A percentile compares a stretch with the other conserved stretches of the same genome.
Conservation (phyloP, 1,140 invertebrate species). For the Lepidurus arcticus region DNA sequence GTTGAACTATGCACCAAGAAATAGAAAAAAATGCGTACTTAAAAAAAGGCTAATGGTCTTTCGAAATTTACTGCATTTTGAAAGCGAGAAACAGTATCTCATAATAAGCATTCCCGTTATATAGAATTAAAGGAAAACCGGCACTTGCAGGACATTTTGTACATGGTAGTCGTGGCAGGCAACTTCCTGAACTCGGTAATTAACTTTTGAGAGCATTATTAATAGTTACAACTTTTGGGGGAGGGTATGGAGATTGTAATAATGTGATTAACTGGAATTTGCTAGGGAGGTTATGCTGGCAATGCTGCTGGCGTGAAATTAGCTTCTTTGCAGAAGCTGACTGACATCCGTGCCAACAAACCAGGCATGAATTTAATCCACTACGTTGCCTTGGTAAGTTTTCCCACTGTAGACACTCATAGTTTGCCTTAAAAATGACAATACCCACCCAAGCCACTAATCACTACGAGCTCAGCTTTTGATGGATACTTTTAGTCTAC, state of each 20-base stretch:
- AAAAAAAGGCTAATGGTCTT: conserved; percentile 27
- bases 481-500: not conserved
- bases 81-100: not conserved
- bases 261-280: conserved; percentile 44
- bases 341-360: conserved; percentile 92
- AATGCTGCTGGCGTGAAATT: conserved; percentile 94
- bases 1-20: not conserved
- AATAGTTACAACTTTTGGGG: not conserved
- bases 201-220: not conserved
- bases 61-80: conserved; percentile 21
- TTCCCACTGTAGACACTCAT: not conserved
- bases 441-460: not conserved
- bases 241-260: not conserved
- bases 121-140: conserved; percentile 68
- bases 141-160: conserved; percentile 77
- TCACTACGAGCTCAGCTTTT: conserved; percentile 23
- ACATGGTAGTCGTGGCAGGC: conserved; percentile 85
- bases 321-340: conserved; percentile 87
- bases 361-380: conserved; percentile 95
- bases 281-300: conserved; percentile 83
- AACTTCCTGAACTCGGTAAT: conserved; percentile 81
- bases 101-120: conserved; percentile 36
- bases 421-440: no score
- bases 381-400: conserved; percentile 66
- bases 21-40: no score